A percentile compares a stretch with the other conserved stretches of the same genome.
These are phyloP conservation scores for Drosophila tripunctata DNA, from an alignment of 2,888 invertebrate genomes.

Conservation along the genomic window DNA sequence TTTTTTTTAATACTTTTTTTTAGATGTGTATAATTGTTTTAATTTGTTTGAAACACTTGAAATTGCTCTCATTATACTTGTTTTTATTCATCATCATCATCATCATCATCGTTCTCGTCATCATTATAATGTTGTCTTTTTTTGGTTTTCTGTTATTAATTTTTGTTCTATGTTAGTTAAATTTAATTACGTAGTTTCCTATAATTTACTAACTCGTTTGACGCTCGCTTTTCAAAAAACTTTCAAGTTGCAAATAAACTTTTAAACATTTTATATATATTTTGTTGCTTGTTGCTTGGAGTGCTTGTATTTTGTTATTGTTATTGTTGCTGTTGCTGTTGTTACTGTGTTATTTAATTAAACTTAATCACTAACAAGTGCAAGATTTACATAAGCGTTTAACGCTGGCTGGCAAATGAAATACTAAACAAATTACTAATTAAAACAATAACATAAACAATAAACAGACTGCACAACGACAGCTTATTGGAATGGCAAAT, in stretches of 20 bases:
- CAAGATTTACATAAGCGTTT: slow-evolving; percentile 74
- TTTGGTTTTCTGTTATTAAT: slow-evolving; percentile 13
- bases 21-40: slow-evolving; percentile 58
- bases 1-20: slow-evolving; percentile 26
- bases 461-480: slow-evolving; percentile 33
- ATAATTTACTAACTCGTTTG: slow-evolving; percentile 72
- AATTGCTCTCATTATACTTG: slow-evolving; percentile 75
- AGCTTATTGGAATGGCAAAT: slow-evolving; percentile 66
- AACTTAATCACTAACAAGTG: slow-evolving; percentile 73
- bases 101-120: slow-evolving; percentile 21
- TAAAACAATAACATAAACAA: slow-evolving; percentile 61
- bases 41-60: slow-evolving; percentile 73
- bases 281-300: slow-evolving; percentile 14
- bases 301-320: slow-evolving; percentile 18
- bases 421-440: slow-evolving; percentile 26
- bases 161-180: slow-evolving; percentile 67
- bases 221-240: slow-evolving; percentile 66
- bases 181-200: slow-evolving; percentile 74
- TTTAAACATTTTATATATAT: slow-evolving; percentile 28
- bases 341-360: slow-evolving; percentile 33
- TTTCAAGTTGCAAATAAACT: slow-evolving; percentile 41
- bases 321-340: slow-evolving; percentile 8
- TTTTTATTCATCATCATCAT: slow-evolving; percentile 24
- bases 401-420: slow-evolving; percentile 64
- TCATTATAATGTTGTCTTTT: background rate